A percentile compares a stretch with the other conserved stretches of the same genome.
Conservation (phyloP, 2,113 vertebrate species). For the Nettapus auritus region DNA sequence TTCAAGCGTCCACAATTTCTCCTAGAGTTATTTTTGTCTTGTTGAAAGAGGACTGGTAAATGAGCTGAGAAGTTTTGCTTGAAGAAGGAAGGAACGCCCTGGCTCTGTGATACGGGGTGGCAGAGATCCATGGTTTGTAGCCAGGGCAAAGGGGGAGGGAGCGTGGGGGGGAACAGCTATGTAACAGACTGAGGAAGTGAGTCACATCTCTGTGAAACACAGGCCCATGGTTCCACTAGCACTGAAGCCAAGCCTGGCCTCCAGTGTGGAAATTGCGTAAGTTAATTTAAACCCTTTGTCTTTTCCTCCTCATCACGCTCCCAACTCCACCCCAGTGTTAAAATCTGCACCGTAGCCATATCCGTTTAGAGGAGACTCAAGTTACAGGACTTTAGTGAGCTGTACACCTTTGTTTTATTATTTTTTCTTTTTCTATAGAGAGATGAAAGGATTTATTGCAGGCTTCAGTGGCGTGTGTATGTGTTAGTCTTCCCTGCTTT, state of each 20-base stretch:
- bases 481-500: neutral
- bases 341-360: neutral
- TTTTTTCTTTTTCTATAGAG: neutral
- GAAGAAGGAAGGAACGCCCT: conserved; percentile 44
- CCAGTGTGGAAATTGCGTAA: conserved; percentile 50
- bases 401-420: neutral
- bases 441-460: neutral
- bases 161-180: neutral
- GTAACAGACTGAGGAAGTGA: conserved; percentile 67
- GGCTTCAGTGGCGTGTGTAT: neutral
- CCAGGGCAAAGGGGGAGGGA: neutral
- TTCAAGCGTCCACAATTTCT: conserved; percentile 23
- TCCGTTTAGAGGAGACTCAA: neutral
- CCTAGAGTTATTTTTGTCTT: conserved; percentile 28
- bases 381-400: neutral
- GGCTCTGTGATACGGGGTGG: neutral
- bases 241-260: conserved; percentile 23
- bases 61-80: neutral
- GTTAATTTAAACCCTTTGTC: conserved; percentile 43
- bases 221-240: conserved; percentile 19
- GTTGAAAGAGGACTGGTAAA: conserved; percentile 40
- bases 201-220: conserved; percentile 41
- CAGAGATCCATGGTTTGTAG: conserved; percentile 38
- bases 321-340: neutral
- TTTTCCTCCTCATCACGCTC: neutral